Base-by-base conservation (phyloP, 2,888 invertebrate species). In the Hirtodrosophila duncani region DNA sequence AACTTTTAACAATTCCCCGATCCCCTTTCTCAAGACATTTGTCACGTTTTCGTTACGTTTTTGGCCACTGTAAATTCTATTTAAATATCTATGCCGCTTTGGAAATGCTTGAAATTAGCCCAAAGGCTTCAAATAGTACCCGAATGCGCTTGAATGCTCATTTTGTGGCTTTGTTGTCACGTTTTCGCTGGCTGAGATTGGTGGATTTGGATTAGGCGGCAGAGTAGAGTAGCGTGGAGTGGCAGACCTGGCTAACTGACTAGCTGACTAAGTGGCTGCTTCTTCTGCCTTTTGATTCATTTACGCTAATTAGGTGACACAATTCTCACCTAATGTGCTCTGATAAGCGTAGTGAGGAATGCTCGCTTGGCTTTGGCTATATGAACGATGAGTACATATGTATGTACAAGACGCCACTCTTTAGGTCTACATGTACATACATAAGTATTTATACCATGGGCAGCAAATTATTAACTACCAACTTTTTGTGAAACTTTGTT, bases 231-330 rank as follows among this genome's bases (percentile, higher is more conserved):
- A n/a, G n/a, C 63, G 38, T 43, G 46, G 66, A 66, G 48, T 3
- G 11, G 11, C 21, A 29, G 33, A 18, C 39, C 36, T 18, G 57
- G 24, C 52, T 17, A 26, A 20, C 30, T 41, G 13, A 14, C 53
- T 39, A 46, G 26, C 53, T 53, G 55, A 20, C 44, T 41, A 39
- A 18, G 8, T 41, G 21, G 10, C 8, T 21, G 18, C 21, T 14
- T 7, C 41, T 10, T 29, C 57, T 55, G 37, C 52, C 59, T 60
- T 70, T 66, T 74, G 79, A 74, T 74, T 67, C 75, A 79, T 75
- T 79, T 84, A 83, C 75, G 84, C 81, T 84, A 84, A 84, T 84
- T 83, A 83, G 75, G 84, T 84, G 84, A 84, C 84, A 84, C 84
- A 84, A 84, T 84, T 84, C 84, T 82, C 83, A 84, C 82, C 81